Evolutionary conservation across 1,140 invertebrate genomes (phyloP).

Genomic region (Bactericera cockerelli): DNA sequence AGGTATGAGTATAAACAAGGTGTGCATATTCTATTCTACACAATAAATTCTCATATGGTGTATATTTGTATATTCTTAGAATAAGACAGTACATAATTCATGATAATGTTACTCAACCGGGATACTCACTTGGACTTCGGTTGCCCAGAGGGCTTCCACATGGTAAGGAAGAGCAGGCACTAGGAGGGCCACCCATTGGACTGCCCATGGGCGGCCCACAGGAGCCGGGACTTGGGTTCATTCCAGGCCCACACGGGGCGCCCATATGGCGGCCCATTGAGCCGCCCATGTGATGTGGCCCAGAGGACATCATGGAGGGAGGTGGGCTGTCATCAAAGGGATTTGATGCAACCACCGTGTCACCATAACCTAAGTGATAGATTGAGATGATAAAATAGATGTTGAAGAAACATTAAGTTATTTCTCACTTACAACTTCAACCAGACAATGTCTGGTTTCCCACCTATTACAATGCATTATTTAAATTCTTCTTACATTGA

Average conservation of each 20-base stretch:
- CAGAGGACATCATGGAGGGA: conserved; percentile 29
- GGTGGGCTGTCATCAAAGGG: conserved; percentile 85
- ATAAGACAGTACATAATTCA: no score
- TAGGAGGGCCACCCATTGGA: conserved; percentile 33
- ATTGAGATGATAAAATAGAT: no score
- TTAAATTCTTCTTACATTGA: no score
- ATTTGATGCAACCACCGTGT: conserved; percentile 86
- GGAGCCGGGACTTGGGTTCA: conserved; percentile 37
- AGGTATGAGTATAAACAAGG: no score
- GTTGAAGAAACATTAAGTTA: no score
- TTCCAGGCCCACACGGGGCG: conserved; percentile 39
- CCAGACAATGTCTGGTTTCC: no score
- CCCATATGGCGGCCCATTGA: conserved; percentile 24
- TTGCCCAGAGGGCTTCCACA: conserved; percentile 18
- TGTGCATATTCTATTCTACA: no score
- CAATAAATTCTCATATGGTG: no score
- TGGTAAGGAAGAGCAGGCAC: conserved; percentile 23
- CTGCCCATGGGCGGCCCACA: conserved; percentile 43
- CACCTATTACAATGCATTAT: no score
- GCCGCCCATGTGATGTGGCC: conserved; percentile 36
- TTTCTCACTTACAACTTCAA: no score
- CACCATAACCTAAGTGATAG: conserved; percentile 56
- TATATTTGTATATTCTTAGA: no score
- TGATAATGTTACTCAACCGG: no score
- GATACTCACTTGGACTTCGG: conserved; percentile 3